Percentiles rank a stretch among this genome's conserved stretches.
Evolutionary conservation across 2,888 invertebrate species (phyloP).

Genomic region (Aleiodes leptofemur): DNA sequence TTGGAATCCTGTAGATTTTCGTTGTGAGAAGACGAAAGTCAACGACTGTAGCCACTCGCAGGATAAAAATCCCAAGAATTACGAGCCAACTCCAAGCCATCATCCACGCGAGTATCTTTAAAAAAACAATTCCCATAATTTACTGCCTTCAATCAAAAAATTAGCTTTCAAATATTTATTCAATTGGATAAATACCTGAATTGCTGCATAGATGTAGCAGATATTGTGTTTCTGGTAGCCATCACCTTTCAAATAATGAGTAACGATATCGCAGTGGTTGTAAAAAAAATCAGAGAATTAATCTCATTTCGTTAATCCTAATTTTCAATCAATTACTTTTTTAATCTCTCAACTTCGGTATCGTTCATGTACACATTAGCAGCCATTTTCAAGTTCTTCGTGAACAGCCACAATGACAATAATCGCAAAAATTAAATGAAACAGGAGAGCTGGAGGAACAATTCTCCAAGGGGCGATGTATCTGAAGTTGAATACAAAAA

Average conservation of each 20-base stretch:
- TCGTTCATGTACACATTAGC: constrained; percentile 44
- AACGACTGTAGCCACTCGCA: constrained; percentile 53
- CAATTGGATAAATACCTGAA: constrained; percentile 52
- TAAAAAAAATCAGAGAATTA: constrained; percentile 35
- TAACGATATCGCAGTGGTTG: constrained; percentile 58
- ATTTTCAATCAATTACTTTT: constrained; percentile 43
- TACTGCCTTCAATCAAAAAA: not conserved
- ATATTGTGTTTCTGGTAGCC: constrained; percentile 46
- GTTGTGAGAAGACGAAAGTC: constrained; percentile 63
- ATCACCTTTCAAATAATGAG: constrained; percentile 51
- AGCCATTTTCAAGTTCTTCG: constrained; percentile 45
- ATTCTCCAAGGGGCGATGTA: constrained; percentile 64
- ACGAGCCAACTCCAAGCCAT: constrained; percentile 62
- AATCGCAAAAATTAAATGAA: constrained; percentile 59
- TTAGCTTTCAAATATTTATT: not conserved
- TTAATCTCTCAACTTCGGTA: constrained; percentile 36
- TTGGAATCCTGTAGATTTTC: constrained; percentile 56
- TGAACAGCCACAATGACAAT: constrained; percentile 50
- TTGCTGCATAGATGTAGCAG: constrained; percentile 50
- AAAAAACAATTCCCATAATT: constrained; percentile 12
- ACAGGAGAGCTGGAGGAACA: constrained; percentile 61
- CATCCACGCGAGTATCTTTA: constrained; percentile 56
- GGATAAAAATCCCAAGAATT: constrained; percentile 55
- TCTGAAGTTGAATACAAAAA: constrained; percentile 46
- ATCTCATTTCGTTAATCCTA: constrained; percentile 1